These are phyloP conservation scores for Rhipidura dahli DNA, from an alignment of 2,113 vertebrate species.

Conservation along the genomic window DNA sequence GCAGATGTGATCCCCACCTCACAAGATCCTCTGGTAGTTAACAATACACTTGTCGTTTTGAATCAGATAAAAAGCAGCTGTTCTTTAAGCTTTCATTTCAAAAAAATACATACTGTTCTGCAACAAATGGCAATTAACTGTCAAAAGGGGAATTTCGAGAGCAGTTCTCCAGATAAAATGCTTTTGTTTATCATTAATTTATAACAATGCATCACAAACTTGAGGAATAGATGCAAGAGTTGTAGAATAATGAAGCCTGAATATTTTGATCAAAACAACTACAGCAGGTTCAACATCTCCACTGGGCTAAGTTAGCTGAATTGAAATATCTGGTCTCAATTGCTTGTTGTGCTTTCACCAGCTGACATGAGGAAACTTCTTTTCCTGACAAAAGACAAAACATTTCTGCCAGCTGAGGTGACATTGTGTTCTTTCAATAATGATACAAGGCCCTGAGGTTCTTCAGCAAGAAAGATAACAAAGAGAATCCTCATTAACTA, in stretches of 20 bases:
- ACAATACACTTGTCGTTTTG: constrained; percentile 45
- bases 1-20: constrained; percentile 47
- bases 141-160: constrained; percentile 36
- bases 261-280: constrained; percentile 63
- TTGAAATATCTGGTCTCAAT: constrained; percentile 71
- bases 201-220: constrained; percentile 24
- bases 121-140: constrained; percentile 41
- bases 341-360: constrained; percentile 63
- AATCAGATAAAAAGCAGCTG: constrained; percentile 57
- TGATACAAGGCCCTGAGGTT: constrained; percentile 76
- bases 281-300: constrained; percentile 58
- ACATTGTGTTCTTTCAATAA: constrained; percentile 78
- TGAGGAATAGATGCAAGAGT: constrained; percentile 24
- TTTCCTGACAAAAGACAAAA: constrained; percentile 76
- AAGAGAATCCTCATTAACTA: constrained; percentile 78
- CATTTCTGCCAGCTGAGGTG: constrained; percentile 75
- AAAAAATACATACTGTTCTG: background rate
- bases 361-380: constrained; percentile 72
- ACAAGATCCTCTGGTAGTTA: constrained; percentile 22
- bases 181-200: constrained; percentile 56
- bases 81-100: constrained; percentile 31
- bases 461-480: constrained; percentile 75
- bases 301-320: constrained; percentile 58
- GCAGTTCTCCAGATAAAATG: constrained; percentile 40
- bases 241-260: constrained; percentile 31